A percentile compares a stretch with the other conserved stretches of the same genome.
Conservation (phyloP, 2,888 invertebrate genomes). For the Euzophera pinguis region DNA sequence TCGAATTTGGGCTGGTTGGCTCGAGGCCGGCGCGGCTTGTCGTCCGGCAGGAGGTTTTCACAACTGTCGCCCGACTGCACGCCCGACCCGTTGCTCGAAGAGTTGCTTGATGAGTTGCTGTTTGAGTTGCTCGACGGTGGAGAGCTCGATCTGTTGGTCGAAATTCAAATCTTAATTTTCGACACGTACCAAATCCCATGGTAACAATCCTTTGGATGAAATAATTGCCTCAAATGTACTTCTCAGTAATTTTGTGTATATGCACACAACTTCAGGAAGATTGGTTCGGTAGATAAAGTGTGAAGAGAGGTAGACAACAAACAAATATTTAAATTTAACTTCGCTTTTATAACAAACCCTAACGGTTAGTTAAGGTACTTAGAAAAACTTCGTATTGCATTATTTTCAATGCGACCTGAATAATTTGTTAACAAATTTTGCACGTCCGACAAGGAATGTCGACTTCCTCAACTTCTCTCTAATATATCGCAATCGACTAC, state of each 20-base stretch:
- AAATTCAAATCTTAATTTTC: not conserved
- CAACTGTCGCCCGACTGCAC: conserved; percentile 77
- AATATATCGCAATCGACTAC: not conserved
- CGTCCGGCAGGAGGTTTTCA: conserved; percentile 61
- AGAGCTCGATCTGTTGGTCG: conserved; percentile 51
- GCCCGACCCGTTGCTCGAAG: conserved; percentile 72
- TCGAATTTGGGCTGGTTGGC: conserved; percentile 85
- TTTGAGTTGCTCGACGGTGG: conserved; percentile 70
- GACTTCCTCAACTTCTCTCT: not conserved
- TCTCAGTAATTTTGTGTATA: too few species aligned
- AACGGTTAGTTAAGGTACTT: too few species aligned
- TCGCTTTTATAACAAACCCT: too few species aligned
- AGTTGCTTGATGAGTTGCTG: conserved; percentile 68
- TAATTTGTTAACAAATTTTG: not conserved
- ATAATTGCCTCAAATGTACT: too few species aligned
- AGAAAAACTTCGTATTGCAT: too few species aligned
- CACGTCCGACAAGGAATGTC: conserved; percentile 1
- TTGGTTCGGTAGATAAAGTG: too few species aligned
- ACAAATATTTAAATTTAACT: too few species aligned
- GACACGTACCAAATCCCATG: too few species aligned
- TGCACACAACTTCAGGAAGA: too few species aligned
- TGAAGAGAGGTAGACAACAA: too few species aligned
- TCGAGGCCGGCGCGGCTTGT: conserved; percentile 53
- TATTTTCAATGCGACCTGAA: not conserved
- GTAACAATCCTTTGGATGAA: too few species aligned